phyloP scores from a whole-genome alignment of 1,140 invertebrate species.

The Drosophila cardini region DNA sequence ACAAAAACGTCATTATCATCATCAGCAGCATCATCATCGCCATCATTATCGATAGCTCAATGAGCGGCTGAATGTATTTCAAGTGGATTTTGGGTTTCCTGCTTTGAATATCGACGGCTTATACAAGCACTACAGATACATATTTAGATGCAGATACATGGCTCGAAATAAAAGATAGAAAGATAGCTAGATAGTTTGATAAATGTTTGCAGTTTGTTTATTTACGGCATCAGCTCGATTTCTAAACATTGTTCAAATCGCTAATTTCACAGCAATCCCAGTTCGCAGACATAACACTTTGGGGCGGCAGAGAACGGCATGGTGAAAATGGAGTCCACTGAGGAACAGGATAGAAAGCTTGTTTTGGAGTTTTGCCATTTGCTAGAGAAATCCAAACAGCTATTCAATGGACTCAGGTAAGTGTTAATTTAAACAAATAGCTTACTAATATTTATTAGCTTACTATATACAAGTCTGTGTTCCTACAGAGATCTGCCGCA shows the following conservation, averaged over 20 bases:
- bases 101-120: conserved; percentile 19
- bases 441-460: not conserved
- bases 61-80: conserved; percentile 64
- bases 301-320: conserved; percentile 83
- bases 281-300: conserved; percentile 79
- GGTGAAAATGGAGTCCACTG: conserved; percentile 89
- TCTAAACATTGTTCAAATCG: not conserved
- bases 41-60: conserved; percentile 71
- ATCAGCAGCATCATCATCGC: conserved; percentile 46
- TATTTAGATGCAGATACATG: conserved; percentile 25
- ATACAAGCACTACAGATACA: conserved; percentile 14
- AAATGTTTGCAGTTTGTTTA: conserved; percentile 49
- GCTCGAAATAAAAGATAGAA: conserved; percentile 8
- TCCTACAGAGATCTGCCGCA: conserved; percentile 94
- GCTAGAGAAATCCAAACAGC: conserved; percentile 98
- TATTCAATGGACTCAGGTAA: conserved; percentile 97
- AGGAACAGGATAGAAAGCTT: conserved; percentile 96
- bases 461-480: conserved; percentile 2
- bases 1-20: conserved; percentile 43
- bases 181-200: conserved; percentile 23
- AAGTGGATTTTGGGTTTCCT: conserved; percentile 53
- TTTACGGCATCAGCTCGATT: conserved; percentile 25
- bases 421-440: not conserved
- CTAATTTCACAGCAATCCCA: conserved; percentile 55
- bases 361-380: conserved; percentile 98